Base-by-base conservation (phyloP, 2,888 invertebrate genomes). In the Drosophila atripex region DNA sequence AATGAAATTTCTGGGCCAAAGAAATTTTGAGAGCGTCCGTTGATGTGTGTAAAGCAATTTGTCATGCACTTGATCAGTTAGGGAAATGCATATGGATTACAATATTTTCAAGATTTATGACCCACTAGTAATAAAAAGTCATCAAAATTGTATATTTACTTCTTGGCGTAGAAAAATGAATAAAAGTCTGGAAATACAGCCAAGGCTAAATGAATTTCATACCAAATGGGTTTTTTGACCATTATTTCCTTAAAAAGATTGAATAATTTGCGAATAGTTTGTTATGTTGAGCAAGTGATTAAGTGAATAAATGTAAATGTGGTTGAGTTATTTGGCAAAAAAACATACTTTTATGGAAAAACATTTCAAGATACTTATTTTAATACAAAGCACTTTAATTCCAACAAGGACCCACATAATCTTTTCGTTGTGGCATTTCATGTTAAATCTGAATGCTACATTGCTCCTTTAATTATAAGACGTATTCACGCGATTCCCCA, bases 1-100 rank as follows among this genome's bases (percentile, higher is more conserved):
- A 71, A 70, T 61, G 14, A 21, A 38, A 71, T 59, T 71, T 41
- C 28, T 14, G 18, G 28, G 28, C 21, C 21, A 23, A 18, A 30
- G 32, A 56, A 53, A 52, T 49, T 61, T 64, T 55, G 56, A 52
- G 55, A 70, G 63, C 21, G 28, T 30, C 23, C n/a, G 35, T 16
- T 50, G 49, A 60, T 51, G 61, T 52, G 63, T 63, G 52, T 14
- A 64, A 64, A 18, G 16, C 52, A 52, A 64, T 64, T 64, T 61
- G 28, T 61, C 23, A 46, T 32, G 58, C 32, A 49, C 11, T 35
- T 59, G 35, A 45, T 53, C 53, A 46, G 52, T 16, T 52, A 45
- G 21, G 38, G 30, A 51, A 61, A 18, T 18, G 16, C 30, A 57
- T 9, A 21, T n/a, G n/a, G 9, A n/a, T 47, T 6, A 8, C 11